Base-by-base conservation (phyloP, 1,140 invertebrate species). In the Rhagoletis zephyria region DNA sequence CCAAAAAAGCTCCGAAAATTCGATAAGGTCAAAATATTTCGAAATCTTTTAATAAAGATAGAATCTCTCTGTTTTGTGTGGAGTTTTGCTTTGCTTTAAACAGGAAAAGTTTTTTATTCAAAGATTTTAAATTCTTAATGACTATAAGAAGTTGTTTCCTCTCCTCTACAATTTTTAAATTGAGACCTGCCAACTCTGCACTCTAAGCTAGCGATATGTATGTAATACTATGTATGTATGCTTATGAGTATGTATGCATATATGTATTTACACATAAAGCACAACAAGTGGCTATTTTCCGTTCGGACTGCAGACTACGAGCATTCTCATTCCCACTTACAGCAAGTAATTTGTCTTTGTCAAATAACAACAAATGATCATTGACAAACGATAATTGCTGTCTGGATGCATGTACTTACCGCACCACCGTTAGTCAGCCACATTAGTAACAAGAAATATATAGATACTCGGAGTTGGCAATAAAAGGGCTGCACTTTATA, bases 311-410 rank as follows among this genome's bases (percentile, higher is more conserved):
- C 30, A 30, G 42, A 67, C 65, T 10, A 30, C 14, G 2, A 5
- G 4, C 42, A 14, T 42, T 48, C 67, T 74, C 30, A 30, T 30
- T 30, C 30, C 67, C 42, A 48, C 67, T 74, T 74, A n/a, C 67
- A 45, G 3, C 40, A 74, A 42, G 67, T 74, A 74, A 74, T 74
- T 74, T 74, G 67, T 74, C 67, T 45, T 42, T 74, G 67, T 74
- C 67, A 74, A 74, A 45, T 74, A 74, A 74, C 67, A 74, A 42
- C 67, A 74, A 74, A 74, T 74, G 67, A 42, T 48, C 67, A 74
- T 45, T 74, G 67, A 74, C 67, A 74, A 74, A 74, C 45, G 67
- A 74, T 74, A 74, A 74, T 74, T 42, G 67, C 67, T 74, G 67
- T 42, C 14, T 5, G 45, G 42, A 40, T 42, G 30, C 30, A 30